Percentiles rank a stretch among this genome's conserved stretches.
These are phyloP conservation scores for Lerista edwardsae DNA, from an alignment of 2,797 vertebrate species.

Conservation along the genomic window DNA sequence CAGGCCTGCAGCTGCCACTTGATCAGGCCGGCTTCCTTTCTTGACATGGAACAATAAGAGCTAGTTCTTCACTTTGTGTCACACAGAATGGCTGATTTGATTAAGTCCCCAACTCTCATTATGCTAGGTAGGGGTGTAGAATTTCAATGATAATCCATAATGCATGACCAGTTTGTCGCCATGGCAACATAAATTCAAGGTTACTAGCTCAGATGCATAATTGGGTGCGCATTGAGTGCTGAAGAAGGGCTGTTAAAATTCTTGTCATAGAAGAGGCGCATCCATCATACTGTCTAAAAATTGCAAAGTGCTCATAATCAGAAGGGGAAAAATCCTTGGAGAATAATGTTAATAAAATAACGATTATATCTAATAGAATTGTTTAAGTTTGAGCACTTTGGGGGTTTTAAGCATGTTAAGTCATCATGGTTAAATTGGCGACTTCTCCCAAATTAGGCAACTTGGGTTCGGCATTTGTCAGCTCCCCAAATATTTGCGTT, in stretches of 20 bases:
- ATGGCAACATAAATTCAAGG: conserved; percentile 99
- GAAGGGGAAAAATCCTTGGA: conserved; percentile 83
- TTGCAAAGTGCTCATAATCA: conserved; percentile 94
- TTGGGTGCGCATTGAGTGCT: conserved; percentile 96
- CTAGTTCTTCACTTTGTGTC: conserved; percentile 97
- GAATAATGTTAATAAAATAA: conserved; percentile 87
- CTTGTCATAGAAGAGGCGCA: conserved; percentile 97
- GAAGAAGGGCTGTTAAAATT: conserved; percentile 99
- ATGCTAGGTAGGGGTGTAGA: conserved; percentile 99
- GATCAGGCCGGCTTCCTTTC: conserved; percentile 88
- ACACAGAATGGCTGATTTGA: conserved; percentile 99
- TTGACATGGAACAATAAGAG: conserved; percentile 90
- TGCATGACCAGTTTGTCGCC: conserved; percentile 99
- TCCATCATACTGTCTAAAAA: conserved; percentile 96
- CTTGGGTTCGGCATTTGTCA: conserved; percentile 49
- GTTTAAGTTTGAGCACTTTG: conserved; percentile 73
- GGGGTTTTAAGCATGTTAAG: conserved; percentile 68
- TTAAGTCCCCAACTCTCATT: conserved; percentile 99
- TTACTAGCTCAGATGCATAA: conserved; percentile 99
- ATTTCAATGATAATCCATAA: conserved; percentile 99
- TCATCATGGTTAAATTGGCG: conserved; percentile 68
- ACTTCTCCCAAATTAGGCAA: conserved; percentile 67
- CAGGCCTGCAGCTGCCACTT: conserved; percentile 91
- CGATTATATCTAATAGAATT: conserved; percentile 76
- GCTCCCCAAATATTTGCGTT: conserved; percentile 65